Conservation (phyloP, 2,797 vertebrate genomes). For the Rhinichthys osculus region DNA sequence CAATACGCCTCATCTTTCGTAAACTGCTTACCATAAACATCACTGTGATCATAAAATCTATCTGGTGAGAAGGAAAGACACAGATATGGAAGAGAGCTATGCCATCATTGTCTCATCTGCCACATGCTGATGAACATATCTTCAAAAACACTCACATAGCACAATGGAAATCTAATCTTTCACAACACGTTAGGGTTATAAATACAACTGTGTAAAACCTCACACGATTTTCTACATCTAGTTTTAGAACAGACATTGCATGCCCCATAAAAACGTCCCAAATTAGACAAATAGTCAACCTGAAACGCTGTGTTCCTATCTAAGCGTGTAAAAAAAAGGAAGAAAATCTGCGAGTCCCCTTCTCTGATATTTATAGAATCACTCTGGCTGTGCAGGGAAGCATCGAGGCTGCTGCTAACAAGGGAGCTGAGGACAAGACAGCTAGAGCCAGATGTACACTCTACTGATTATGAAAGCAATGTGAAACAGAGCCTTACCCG, state of each 20-base stretch:
- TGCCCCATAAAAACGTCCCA: slow-evolving; percentile 16
- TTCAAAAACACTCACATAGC: background rate
- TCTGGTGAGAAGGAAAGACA: background rate
- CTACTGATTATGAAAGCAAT: slow-evolving; percentile 70
- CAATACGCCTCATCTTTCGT: background rate
- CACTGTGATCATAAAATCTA: background rate
- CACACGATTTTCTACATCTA: slow-evolving; percentile 2
- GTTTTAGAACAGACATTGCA: background rate
- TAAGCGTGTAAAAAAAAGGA: slow-evolving; percentile 22
- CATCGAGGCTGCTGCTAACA: slow-evolving; percentile 74
- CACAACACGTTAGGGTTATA: background rate
- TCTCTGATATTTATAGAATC: slow-evolving; percentile 73
- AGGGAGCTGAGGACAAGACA: slow-evolving; percentile 68
- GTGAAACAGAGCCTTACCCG: slow-evolving; percentile 79
- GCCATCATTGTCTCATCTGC: slow-evolving; percentile 12
- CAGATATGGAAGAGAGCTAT: slow-evolving; percentile 3
- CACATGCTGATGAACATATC: slow-evolving; percentile 31
- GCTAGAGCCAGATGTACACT: slow-evolving; percentile 69
- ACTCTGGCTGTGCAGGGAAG: slow-evolving; percentile 65
- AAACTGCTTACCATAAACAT: slow-evolving; percentile 27
- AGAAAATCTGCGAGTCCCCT: slow-evolving; percentile 32
- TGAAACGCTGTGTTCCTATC: slow-evolving; percentile 3
- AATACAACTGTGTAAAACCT: slow-evolving; percentile 42
- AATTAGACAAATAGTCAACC: slow-evolving; percentile 34
- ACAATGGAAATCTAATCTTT: background rate